Conservation (phyloP, 2,888 invertebrate species). For the Patella ulyssiponensis region DNA sequence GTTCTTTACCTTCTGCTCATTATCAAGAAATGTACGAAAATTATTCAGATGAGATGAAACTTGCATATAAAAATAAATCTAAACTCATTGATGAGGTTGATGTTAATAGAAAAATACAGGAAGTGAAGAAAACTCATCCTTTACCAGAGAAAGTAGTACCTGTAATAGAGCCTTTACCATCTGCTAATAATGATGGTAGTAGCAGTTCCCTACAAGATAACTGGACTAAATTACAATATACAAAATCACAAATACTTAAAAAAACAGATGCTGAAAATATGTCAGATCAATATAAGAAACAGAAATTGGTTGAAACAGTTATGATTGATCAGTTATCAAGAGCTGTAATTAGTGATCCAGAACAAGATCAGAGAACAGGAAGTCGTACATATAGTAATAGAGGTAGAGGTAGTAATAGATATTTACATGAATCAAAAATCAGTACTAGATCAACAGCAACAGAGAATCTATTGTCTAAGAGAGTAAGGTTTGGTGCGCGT, state of each 20-base stretch:
- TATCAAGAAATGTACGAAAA: constrained; percentile 62
- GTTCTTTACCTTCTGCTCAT: constrained; percentile 51
- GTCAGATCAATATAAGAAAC: constrained; percentile 64
- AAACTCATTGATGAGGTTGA: constrained; percentile 25
- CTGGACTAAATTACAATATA: constrained; percentile 58
- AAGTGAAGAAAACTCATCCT: constrained; percentile 31
- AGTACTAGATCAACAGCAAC: constrained; percentile 65
- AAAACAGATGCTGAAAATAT: constrained; percentile 66
- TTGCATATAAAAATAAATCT: constrained; percentile 48
- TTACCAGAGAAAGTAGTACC: constrained; percentile 20
- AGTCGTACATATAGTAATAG: constrained; percentile 38
- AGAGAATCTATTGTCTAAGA: constrained; percentile 67
- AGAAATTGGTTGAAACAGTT: constrained; percentile 69
- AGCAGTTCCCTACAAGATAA: constrained; percentile 52
- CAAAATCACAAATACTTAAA: constrained; percentile 52
- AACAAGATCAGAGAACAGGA: constrained; percentile 55
- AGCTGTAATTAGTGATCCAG: constrained; percentile 68
- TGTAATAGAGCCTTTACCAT: constrained; percentile 44
- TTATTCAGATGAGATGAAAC: constrained; percentile 61
- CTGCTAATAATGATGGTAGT: constrained; percentile 38
- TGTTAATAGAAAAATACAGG: constrained; percentile 43
- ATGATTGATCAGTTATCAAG: constrained; percentile 70
- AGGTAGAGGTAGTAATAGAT: constrained; percentile 59
- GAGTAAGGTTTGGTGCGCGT: constrained; percentile 69
- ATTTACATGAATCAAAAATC: constrained; percentile 67